Percentiles rank a stretch among this genome's conserved stretches.
These are phyloP conservation scores for Ceuthmochares aereus DNA, from an alignment of 2,113 vertebrate genomes.

Conservation along the genomic window DNA sequence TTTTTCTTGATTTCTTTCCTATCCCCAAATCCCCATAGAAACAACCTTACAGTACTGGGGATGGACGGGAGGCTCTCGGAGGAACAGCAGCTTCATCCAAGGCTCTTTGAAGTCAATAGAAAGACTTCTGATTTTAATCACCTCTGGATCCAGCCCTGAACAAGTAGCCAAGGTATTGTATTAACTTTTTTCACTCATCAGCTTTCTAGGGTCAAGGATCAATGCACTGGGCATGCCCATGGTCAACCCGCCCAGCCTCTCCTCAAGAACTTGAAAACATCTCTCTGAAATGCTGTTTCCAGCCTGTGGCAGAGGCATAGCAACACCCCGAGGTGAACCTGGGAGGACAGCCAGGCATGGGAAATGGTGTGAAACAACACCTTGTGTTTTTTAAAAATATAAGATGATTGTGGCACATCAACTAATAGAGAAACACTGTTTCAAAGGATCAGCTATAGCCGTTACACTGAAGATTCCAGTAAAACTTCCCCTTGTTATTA, in stretches of 20 bases:
- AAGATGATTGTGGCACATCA: not conserved
- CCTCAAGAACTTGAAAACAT: accelerated
- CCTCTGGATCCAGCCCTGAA: not conserved
- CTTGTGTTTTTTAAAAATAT: not conserved
- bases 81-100: not conserved
- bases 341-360: not conserved
- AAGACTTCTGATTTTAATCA: not conserved
- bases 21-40: accelerated
- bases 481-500: not conserved
- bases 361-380: not conserved
- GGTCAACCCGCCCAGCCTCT: not conserved
- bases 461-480: not conserved
- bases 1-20: not conserved
- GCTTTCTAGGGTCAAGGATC: not conserved
- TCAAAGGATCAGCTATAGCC: not conserved
- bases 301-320: not conserved
- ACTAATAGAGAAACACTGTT: not conserved
- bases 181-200: not conserved
- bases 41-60: not conserved
- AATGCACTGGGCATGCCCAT: accelerated
- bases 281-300: not conserved
- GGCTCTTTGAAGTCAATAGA: not conserved
- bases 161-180: not conserved
- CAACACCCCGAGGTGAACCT: not conserved
- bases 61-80: not conserved